Base-by-base conservation (phyloP, 2,113 vertebrate species). In the Pantherophis guttatus region DNA sequence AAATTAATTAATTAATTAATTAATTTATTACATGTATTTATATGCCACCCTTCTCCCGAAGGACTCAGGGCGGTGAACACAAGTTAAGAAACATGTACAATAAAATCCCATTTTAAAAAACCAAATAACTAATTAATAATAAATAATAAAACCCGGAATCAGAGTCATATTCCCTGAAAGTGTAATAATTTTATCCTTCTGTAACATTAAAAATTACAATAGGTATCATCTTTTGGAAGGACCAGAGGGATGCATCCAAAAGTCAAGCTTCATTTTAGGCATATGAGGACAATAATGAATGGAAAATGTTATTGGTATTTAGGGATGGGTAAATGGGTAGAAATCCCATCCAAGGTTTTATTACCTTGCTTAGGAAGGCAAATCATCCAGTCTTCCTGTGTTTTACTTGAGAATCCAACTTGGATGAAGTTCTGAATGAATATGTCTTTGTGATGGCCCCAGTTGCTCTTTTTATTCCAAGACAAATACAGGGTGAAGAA, bases 401-500 rank as follows among this genome's bases (percentile, higher is more conserved):
- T 91, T 92, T 70, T 85, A 94, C 90, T 95, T 53, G 7, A 53
- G 92, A 96, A 97, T 95, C 95, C 93, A 96, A 96, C 85, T 86
- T 96, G 94, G 52, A 75, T 86, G 88, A 93, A 88, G 75, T 53
- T 93, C 70, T 92, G 50, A 75, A 70, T 33, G 8, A 85, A 89
- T 52, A 52, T 12, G 17, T 91, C 21, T 53, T n/a, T 57, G 94
- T 94, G 94, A 97, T 94, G 95, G 94, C 96, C 95, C 98, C 97
- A 96, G 96, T 97, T 97, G 97, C 97, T 98, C 96, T 95, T 98
- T 98, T 97, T 97, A 96, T 96, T 97, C 90, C 95, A 96, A 97
- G 96, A 95, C 96, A 98, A 62, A 96, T 65, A 91, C 96, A 98
- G 97, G 97, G 97, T 97, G 97, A 98, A 98, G 98, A 97, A 98